Evolutionary conservation across 2,797 vertebrate genomes (phyloP), one percentile per base, ranked within the genome.

Genomic region (Pseudochromis fuscus): DNA sequence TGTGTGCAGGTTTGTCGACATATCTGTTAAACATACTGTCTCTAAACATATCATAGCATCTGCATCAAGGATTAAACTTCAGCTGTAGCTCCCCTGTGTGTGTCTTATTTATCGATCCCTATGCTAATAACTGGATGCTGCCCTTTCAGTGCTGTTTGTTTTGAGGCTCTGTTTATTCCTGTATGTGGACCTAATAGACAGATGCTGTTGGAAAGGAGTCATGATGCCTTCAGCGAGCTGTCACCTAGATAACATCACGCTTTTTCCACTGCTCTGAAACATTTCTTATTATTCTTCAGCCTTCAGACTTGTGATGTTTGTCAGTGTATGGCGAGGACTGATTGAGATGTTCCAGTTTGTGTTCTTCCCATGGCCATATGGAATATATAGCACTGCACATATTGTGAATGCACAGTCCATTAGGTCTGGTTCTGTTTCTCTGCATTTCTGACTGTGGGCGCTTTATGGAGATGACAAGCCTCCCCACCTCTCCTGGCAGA

Each of bases 401-500:
- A 80, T 73, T 88, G 83, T 59, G 31, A 81, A 61, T 58, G 38
- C 72, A 78, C 81, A 74, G 53, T 66, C 70, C 83, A 84, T 86
- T 89, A 82, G 70, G 5, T 76, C 6, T 51, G 46, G 42, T 58
- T 73, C 52, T 70, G 58, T 81, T 81, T 72, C 38, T 76, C 65
- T 46, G 51, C 48, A 40, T 72, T 62, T 78, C 44, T 83, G 57
- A 89, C 76, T 81, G 16, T 15, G 57, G 72, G 40, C 3, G 1
- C 61, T 76, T 72, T 73, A 35, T 48, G 52, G 46, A 70, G 45
- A 62, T 8, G 1, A 38, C 50, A 62, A 50, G 21, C 67, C 18
- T 71, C 31, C 21, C 24, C 37, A 75, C 50, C 25, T 68, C 52
- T 69, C 35, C 65, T 68, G 52, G 60, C 60, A 72, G 51, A 48